Percentiles rank a stretch among this genome's conserved stretches.
Conservation (phyloP, 2,888 invertebrate genomes). For the Dendrolimus pini region DNA sequence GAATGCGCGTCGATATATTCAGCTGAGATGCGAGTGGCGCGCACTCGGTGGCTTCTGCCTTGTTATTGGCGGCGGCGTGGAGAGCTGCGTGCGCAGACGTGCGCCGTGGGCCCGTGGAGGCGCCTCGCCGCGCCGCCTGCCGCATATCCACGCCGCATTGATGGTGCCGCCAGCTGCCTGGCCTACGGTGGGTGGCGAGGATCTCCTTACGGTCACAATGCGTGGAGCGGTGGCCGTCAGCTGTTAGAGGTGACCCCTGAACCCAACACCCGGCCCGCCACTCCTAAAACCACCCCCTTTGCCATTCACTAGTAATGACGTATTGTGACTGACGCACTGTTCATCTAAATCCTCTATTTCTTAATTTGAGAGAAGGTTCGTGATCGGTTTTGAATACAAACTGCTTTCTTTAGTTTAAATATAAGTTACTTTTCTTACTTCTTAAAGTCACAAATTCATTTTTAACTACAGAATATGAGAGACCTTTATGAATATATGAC, state of each 20-base stretch:
- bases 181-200: neutral
- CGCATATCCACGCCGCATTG: constrained; percentile 15
- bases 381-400: too few species aligned
- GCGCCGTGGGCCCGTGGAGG: constrained; percentile 38
- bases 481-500: too few species aligned
- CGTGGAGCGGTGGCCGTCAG: neutral
- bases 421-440: too few species aligned
- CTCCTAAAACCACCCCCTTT: neutral
- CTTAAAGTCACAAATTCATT: too few species aligned
- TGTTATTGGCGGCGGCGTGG: constrained; percentile 44
- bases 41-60: constrained; percentile 43
- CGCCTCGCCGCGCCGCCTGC: constrained; percentile 24
- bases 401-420: too few species aligned
- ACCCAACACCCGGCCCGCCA: neutral
- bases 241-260: too few species aligned
- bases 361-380: neutral
- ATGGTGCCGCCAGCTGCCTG: neutral
- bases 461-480: too few species aligned
- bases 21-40: constrained; percentile 37
- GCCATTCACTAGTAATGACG: neutral
- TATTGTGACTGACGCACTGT: neutral
- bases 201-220: neutral
- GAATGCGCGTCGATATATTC: constrained; percentile 49
- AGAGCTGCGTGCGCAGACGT: constrained; percentile 41
- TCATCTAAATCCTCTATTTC: too few species aligned